Evolutionary conservation across 2,888 invertebrate genomes (phyloP), one percentile per base, ranked within the genome.

Genomic region (Hydrotaea cyrtoneurina): DNA sequence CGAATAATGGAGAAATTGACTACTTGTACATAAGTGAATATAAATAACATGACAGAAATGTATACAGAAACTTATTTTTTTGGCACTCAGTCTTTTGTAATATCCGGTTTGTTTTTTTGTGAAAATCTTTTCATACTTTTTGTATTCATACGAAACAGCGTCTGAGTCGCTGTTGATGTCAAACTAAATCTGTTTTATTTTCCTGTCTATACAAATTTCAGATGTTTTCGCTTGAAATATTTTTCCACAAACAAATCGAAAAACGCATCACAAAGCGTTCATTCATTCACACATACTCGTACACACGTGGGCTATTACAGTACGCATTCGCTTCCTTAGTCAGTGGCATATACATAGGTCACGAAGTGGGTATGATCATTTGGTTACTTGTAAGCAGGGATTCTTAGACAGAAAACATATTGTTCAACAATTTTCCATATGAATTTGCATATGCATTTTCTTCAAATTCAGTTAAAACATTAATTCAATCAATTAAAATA

Each of bases 51-150:
- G 15, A 23, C 21, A 55, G n/a, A 66, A 53, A 15, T 73, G 57
- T 57, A 21, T 7, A 3, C 26, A 13, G 7, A 23, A 55, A 2
- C 5, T 11, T 55, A 0, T 21, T 53, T 53, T 53, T 7, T 55
- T 26, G 59, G 26, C 26, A 59, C 15, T 39, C 23, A 53, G 73
- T 71, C 64, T 64, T 75, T 75, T 59, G 75, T 64, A 76, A 81
- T 78, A 76, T 84, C 78, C 81, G 66, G n/a, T 73, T 78, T 80
- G 50, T 64, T 66, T 78, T 80, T 59, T 64, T 53, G 11, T 66
- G 43, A 17, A 59, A 59, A 50, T n/a, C 59, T 26, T 59, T 62
- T 46, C n/a, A 53, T 53, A 21, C 59, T 78, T 82, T 26, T 39
- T 73, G 31, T 73, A 23, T 43, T 46, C 64, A 74, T 59, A 36